phyloP scores from a whole-genome alignment of 2,797 vertebrate genomes.

The Centropyge bicolor region DNA sequence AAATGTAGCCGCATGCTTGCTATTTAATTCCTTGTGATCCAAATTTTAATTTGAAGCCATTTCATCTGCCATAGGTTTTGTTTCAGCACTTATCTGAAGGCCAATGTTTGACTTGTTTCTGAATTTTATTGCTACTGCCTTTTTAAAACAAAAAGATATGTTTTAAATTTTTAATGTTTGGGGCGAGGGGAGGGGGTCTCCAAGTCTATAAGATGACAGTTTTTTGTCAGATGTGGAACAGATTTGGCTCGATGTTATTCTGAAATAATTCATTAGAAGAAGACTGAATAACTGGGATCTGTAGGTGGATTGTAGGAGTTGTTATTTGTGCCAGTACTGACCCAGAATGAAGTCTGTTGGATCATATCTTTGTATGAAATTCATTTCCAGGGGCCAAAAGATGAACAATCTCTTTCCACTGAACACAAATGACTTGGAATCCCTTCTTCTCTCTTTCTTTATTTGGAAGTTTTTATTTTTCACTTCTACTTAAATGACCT shows the following conservation, averaged over 20 bases:
- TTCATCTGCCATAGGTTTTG: slow-evolving; percentile 60
- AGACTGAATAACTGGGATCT: slow-evolving; percentile 39
- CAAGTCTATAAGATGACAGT: slow-evolving; percentile 70
- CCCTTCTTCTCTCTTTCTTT: slow-evolving; percentile 71
- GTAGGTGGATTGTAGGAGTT: slow-evolving; percentile 57
- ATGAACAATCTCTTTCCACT: slow-evolving; percentile 50
- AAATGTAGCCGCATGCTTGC: slow-evolving; percentile 88
- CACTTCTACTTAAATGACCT: slow-evolving; percentile 75
- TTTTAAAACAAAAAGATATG: slow-evolving; percentile 18
- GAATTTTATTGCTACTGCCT: slow-evolving; percentile 43
- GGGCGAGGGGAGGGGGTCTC: slow-evolving; percentile 64
- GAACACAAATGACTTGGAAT: slow-evolving; percentile 73
- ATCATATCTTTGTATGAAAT: slow-evolving; percentile 59
- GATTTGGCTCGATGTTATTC: slow-evolving; percentile 41
- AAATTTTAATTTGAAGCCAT: slow-evolving; percentile 48
- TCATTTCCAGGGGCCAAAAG: slow-evolving; percentile 59
- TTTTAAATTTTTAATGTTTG: slow-evolving; percentile 42
- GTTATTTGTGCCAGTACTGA: slow-evolving; percentile 70
- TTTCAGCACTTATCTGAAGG: slow-evolving; percentile 67
- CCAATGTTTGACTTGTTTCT: slow-evolving; percentile 63
- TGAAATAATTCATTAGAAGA: slow-evolving; percentile 35
- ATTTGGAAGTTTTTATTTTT: slow-evolving; percentile 66
- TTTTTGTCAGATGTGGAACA: slow-evolving; percentile 21
- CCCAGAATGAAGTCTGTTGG: slow-evolving; percentile 54
- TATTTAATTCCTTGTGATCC: slow-evolving; percentile 80